phyloP scores from a whole-genome alignment of 2,113 vertebrate genomes.

The Egretta garzetta region DNA sequence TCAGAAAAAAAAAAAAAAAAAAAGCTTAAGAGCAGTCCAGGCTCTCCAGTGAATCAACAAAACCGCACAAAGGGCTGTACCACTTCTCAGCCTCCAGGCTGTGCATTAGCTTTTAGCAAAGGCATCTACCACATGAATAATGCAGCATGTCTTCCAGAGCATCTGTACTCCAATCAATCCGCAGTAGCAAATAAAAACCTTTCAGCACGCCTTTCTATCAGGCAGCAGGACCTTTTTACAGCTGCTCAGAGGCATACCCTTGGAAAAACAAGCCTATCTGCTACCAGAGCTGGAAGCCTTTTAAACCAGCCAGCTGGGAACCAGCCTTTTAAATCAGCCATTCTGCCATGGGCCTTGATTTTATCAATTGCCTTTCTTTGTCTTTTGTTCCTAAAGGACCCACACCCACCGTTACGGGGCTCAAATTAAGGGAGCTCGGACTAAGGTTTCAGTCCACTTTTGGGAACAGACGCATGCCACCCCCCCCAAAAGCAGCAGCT shows the following conservation, averaged over 20 bases:
- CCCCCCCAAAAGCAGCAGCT: not conserved
- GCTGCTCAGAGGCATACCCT: slow-evolving; percentile 26
- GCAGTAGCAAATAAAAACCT: slow-evolving; percentile 48
- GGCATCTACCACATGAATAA: slow-evolving; percentile 60
- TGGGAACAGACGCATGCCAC: not conserved
- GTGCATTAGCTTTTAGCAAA: slow-evolving; percentile 59
- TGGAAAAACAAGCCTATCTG: slow-evolving; percentile 34
- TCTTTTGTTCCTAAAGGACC: slow-evolving; percentile 25
- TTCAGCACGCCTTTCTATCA: slow-evolving; percentile 16
- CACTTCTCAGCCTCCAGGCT: slow-evolving; percentile 33
- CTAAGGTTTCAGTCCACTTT: not conserved
- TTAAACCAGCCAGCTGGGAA: slow-evolving; percentile 37
- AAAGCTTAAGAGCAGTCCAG: not conserved
- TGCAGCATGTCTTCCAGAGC: slow-evolving; percentile 40
- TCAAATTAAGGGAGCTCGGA: not conserved
- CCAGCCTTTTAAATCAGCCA: not conserved
- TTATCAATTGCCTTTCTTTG: slow-evolving; percentile 45
- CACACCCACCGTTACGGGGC: not conserved
- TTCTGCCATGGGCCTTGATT: not conserved
- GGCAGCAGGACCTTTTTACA: slow-evolving; percentile 37
- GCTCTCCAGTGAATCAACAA: slow-evolving; percentile 1
- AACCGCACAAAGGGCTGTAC: slow-evolving; percentile 28
- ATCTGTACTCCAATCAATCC: slow-evolving; percentile 48
- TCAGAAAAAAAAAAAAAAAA: not conserved
- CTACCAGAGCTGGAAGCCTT: not conserved